phyloP scores from a whole-genome alignment of 35 echinoderm and acorn worm genomes.

The Acanthaster planci region DNA sequence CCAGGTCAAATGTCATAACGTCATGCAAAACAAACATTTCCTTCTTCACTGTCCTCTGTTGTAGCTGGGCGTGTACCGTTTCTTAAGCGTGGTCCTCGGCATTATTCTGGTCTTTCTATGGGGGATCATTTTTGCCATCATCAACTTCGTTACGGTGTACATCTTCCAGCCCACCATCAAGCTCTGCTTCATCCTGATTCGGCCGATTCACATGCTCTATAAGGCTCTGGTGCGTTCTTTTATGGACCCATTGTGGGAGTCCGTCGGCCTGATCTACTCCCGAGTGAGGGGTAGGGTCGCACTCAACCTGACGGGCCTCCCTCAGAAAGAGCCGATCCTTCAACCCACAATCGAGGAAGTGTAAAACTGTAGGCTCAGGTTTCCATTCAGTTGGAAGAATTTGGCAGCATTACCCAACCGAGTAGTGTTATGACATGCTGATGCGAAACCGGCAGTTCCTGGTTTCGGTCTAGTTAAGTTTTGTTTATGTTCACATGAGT shows the following conservation, averaged over 20 bases:
- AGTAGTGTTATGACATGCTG: no score
- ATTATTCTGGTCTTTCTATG: not conserved
- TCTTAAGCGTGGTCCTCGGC: not conserved
- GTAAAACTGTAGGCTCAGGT: conserved; percentile 4
- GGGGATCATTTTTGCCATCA: not conserved
- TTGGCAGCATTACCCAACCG: no score
- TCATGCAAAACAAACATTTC: not conserved
- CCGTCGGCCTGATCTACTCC: not conserved
- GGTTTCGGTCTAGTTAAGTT: no score
- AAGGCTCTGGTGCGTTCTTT: not conserved
- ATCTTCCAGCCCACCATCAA: not conserved
- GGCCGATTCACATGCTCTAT: not conserved
- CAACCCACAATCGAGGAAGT: not conserved
- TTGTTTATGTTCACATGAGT: no score
- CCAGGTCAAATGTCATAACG: no score
- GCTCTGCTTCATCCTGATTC: not conserved
- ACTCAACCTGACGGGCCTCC: not conserved
- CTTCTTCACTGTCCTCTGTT: not conserved
- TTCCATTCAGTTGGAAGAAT: no score
- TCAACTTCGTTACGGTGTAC: conserved; percentile 3
- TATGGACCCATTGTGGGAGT: not conserved
- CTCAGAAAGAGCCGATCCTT: not conserved
- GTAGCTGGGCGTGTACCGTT: not conserved
- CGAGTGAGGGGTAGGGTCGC: not conserved
- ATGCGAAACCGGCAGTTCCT: no score